Evolutionary conservation across 2,888 invertebrate genomes (phyloP).

Genomic region (Apodemia mormo): DNA sequence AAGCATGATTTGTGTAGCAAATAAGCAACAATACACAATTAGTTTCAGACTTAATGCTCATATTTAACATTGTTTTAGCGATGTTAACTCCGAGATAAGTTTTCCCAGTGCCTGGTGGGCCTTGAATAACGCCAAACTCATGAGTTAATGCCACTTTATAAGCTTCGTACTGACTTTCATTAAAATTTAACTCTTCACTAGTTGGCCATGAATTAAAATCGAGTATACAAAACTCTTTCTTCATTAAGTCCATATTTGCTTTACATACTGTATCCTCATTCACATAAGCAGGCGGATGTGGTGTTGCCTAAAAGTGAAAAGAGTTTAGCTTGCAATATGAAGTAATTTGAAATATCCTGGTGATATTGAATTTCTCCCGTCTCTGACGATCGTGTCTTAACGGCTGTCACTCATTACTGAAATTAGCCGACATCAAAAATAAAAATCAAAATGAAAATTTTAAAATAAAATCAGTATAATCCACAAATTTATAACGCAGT

Average conservation of each 20-base stretch:
- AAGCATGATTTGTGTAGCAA: slow-evolving; percentile 92
- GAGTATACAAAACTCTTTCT: slow-evolving; percentile 46
- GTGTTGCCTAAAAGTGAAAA: slow-evolving; percentile 52
- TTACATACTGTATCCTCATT: slow-evolving; percentile 31
- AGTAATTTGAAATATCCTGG: no score
- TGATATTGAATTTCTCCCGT: no score
- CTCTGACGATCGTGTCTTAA: no score
- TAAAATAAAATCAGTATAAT: no score
- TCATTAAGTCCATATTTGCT: slow-evolving; percentile 22
- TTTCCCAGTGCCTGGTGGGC: slow-evolving; percentile 94
- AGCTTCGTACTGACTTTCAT: slow-evolving; percentile 85
- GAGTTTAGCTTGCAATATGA: no score
- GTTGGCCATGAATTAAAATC: slow-evolving; percentile 70
- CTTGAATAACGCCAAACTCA: slow-evolving; percentile 90
- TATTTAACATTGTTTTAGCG: slow-evolving; percentile 83
- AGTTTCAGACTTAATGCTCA: slow-evolving; percentile 33
- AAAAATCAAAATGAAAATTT: no score
- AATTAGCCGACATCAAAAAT: no score
- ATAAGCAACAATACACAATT: slow-evolving; percentile 85
- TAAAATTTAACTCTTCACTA: slow-evolving; percentile 71
- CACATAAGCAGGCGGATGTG: slow-evolving; percentile 50
- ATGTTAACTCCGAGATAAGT: slow-evolving; percentile 89
- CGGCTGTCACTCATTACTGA: no score
- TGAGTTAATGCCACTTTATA: slow-evolving; percentile 84
- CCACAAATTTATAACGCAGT: no score